These are phyloP conservation scores for Brachypodius melanocephalos DNA, from an alignment of 2,113 vertebrate genomes.

Conservation along the genomic window DNA sequence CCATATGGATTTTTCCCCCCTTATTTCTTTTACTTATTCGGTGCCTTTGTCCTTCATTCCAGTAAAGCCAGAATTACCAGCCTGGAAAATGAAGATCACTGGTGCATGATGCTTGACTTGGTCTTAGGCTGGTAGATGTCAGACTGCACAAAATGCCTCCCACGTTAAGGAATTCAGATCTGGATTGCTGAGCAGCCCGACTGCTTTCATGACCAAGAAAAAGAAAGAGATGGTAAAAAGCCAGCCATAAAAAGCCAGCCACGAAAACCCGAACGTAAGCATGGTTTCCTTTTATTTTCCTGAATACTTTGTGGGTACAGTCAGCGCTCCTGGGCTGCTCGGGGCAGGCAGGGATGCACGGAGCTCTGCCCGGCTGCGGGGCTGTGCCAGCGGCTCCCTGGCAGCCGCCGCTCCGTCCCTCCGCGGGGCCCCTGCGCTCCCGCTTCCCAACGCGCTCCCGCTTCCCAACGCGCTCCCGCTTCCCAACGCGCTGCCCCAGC, in stretches of 20 bases:
- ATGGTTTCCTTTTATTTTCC: constrained; percentile 51
- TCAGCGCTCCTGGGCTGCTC: background rate
- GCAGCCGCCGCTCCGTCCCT: background rate
- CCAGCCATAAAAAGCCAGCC: background rate
- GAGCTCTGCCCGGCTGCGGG: background rate
- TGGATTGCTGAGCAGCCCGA: background rate
- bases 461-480: background rate
- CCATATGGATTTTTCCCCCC: background rate
- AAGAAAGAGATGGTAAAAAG: constrained; percentile 21
- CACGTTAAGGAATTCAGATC: constrained; percentile 20
- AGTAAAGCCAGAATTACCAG: background rate
- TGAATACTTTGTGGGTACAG: background rate
- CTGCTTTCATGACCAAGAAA: constrained; percentile 48
- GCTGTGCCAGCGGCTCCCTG: background rate
- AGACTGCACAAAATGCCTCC: constrained; percentile 12
- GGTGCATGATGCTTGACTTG: background rate
- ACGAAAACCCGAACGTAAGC: background rate
- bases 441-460: fast-evolving
- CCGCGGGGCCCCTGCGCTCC: background rate
- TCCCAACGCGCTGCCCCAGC: background rate
- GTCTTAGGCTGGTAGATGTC: background rate
- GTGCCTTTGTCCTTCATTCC: background rate
- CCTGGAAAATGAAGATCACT: background rate
- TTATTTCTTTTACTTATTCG: background rate
- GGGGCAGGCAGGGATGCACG: background rate